Conservation (phyloP, 2,113 vertebrate genomes). For the Gallinago media region DNA sequence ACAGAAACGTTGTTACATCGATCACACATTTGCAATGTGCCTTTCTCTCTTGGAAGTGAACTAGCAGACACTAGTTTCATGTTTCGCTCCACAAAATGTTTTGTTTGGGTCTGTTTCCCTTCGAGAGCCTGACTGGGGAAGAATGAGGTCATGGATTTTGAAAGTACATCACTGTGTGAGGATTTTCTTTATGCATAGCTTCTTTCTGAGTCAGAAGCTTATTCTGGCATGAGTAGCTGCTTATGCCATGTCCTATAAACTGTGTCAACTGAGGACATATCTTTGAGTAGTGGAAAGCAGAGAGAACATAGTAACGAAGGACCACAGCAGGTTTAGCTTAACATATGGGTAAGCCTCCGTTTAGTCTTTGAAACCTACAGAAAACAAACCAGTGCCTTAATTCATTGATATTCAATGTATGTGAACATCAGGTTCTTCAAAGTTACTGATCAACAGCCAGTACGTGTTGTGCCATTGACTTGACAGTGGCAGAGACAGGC, state of each 20-base stretch:
- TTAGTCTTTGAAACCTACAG: neutral
- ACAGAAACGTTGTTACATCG: neutral
- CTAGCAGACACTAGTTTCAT: neutral
- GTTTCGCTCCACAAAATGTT: neutral
- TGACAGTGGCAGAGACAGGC: neutral
- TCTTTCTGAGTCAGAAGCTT: constrained; percentile 61
- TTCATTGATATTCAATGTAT: neutral
- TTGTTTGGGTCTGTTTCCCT: constrained; percentile 59
- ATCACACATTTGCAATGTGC: neutral
- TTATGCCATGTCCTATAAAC: constrained; percentile 50
- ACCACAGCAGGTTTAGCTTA: neutral
- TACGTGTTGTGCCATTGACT: neutral
- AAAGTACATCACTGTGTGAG: constrained; percentile 52
- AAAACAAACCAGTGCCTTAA: neutral
- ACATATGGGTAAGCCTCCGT: neutral
- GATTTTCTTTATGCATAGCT: constrained; percentile 53
- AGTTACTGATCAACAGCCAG: neutral
- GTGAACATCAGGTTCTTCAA: constrained; percentile 4
- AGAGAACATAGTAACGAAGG: neutral
- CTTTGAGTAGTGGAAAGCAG: neutral
- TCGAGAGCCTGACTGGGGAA: constrained; percentile 3
- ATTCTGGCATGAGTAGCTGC: constrained; percentile 28
- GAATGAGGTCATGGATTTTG: constrained; percentile 54
- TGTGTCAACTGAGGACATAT: constrained; percentile 58
- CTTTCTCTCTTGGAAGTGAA: constrained; percentile 10